Conservation (phyloP, 2,888 invertebrate genomes). For the Drosophila koepferae region DNA sequence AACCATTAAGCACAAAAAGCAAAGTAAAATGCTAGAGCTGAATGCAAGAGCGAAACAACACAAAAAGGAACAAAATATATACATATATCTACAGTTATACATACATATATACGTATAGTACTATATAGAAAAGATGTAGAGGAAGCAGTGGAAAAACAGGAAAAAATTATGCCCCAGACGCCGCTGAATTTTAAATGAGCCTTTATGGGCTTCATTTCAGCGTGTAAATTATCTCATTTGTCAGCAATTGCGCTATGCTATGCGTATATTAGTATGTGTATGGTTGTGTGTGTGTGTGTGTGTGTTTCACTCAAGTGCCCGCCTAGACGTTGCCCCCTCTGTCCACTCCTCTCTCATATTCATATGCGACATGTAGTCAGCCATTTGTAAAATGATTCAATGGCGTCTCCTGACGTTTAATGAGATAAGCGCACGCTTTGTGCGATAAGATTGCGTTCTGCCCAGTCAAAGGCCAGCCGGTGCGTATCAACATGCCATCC, state of each 20-base stretch:
- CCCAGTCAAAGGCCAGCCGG: slow-evolving; percentile 46
- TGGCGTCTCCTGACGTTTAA: slow-evolving; percentile 76
- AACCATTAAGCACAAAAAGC: slow-evolving; percentile 77
- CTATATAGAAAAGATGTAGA: slow-evolving; percentile 21
- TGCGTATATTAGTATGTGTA: slow-evolving; percentile 26
- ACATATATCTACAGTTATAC: slow-evolving; percentile 11
- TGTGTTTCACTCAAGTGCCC: slow-evolving; percentile 54
- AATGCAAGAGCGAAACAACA: slow-evolving; percentile 53
- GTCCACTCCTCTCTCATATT: slow-evolving; percentile 25
- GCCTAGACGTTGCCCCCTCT: slow-evolving; percentile 43
- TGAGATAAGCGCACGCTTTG: slow-evolving; percentile 74
- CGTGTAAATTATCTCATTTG: slow-evolving; percentile 81
- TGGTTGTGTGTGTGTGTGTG: slow-evolving; percentile 16
- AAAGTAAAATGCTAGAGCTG: slow-evolving; percentile 70
- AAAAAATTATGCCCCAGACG: slow-evolving; percentile 80
- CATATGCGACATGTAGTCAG: slow-evolving; percentile 75
- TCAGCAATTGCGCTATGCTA: slow-evolving; percentile 78
- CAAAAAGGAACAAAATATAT: slow-evolving; percentile 36
- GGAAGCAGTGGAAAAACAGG: slow-evolving; percentile 38
- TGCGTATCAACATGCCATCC: slow-evolving; percentile 27
- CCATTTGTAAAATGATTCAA: slow-evolving; percentile 80
- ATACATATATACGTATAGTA: slow-evolving; percentile 5
- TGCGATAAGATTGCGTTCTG: slow-evolving; percentile 67
- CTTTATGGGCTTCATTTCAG: slow-evolving; percentile 81
- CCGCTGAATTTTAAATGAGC: slow-evolving; percentile 82